These are phyloP conservation scores for Agonopterix heracliana DNA, from an alignment of 2,888 invertebrate species.

Conservation along the genomic window DNA sequence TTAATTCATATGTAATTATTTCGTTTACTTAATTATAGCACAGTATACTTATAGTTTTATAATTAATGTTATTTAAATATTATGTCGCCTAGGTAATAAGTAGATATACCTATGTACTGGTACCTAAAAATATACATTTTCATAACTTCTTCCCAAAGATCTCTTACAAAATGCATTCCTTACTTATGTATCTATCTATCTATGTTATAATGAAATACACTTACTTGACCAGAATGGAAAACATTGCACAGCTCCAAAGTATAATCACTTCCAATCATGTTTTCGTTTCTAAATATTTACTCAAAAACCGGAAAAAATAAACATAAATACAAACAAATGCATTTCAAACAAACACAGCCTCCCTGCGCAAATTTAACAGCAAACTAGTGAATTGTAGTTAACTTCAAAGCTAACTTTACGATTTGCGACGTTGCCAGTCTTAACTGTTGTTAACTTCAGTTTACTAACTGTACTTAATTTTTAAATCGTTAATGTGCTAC, in stretches of 20 bases:
- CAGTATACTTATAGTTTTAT: no score
- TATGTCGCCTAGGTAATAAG: no score
- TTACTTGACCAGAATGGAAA: constrained; percentile 91
- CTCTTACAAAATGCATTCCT: no score
- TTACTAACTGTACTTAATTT: constrained; percentile 37
- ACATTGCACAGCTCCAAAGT: constrained; percentile 91
- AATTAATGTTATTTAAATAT: no score
- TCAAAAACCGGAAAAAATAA: constrained; percentile 19
- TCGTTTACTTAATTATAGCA: no score
- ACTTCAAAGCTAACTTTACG: constrained; percentile 43
- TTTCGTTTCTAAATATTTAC: constrained; percentile 25
- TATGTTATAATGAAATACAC: constrained; percentile 17
- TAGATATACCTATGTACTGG: no score
- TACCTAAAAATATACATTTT: no score
- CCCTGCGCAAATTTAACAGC: constrained; percentile 21
- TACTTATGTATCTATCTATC: no score
- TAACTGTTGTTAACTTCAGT: constrained; percentile 43
- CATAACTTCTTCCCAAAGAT: no score
- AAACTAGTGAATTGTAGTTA: constrained; percentile 44
- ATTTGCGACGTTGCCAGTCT: constrained; percentile 55
- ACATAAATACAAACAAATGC: constrained; percentile 26
- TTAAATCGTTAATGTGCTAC: constrained; percentile 13
- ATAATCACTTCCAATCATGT: constrained; percentile 89
- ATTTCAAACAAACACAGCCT: constrained; percentile 36
- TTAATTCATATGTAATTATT: no score